Conservation (phyloP, 1,140 invertebrate species). For the Drosophila funebris region DNA sequence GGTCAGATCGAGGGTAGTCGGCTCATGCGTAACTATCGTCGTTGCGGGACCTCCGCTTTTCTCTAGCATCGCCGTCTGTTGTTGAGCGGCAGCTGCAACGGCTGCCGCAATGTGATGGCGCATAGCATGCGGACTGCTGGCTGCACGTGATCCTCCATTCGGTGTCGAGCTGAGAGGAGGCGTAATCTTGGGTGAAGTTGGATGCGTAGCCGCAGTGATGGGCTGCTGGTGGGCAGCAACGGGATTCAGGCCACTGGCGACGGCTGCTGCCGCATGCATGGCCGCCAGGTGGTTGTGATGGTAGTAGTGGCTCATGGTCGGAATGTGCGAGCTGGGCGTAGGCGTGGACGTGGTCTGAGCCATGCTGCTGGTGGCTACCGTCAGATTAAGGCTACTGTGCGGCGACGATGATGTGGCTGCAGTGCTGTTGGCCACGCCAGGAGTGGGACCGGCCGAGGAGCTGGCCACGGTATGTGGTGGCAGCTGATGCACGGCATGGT, state of each 20-base stretch:
- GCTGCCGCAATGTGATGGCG: conserved; percentile 71
- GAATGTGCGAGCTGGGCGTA: conserved; percentile 74
- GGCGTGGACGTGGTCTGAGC: conserved; percentile 65
- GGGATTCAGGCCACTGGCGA: conserved; percentile 61
- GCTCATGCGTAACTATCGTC: conserved; percentile 59
- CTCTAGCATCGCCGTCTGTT: conserved; percentile 48
- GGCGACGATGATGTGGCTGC: conserved; percentile 63
- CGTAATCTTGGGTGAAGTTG: conserved; percentile 74
- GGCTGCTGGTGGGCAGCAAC: conserved; percentile 77
- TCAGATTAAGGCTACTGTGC: conserved; percentile 69
- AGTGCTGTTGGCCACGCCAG: conserved; percentile 39
- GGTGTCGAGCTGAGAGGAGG: conserved; percentile 48
- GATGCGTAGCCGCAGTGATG: conserved; percentile 36
- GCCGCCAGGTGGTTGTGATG: conserved; percentile 73
- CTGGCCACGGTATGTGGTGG: conserved; percentile 57
- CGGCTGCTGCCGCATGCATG: conserved; percentile 70
- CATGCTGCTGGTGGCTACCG: conserved; percentile 54
- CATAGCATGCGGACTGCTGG: conserved; percentile 74
- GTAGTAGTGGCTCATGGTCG: conserved; percentile 76
- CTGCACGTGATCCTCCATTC: conserved; percentile 59
- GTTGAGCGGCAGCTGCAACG: conserved; percentile 56
- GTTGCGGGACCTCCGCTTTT: conserved; percentile 35
- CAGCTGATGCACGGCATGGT: conserved; percentile 73
- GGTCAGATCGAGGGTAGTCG: conserved; percentile 76
- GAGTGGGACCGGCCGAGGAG: conserved; percentile 60